Conservation (phyloP, 1,140 invertebrate species). For the Pentalonia nigronervosa region DNA sequence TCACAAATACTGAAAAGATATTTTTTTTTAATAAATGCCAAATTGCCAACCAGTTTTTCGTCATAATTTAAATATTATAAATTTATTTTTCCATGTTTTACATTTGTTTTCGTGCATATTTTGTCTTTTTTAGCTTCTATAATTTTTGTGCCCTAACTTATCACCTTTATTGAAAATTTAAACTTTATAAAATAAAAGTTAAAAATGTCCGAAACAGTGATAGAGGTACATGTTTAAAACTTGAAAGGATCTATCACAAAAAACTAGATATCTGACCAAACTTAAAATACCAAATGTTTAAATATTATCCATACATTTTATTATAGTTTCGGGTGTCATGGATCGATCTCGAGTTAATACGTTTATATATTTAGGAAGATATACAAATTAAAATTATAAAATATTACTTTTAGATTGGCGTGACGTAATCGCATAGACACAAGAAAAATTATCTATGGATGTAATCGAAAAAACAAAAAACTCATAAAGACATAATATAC, state of each 20-base stretch:
- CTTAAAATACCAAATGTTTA: neutral
- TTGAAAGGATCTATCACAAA: neutral
- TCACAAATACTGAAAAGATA: no score
- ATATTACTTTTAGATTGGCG: neutral
- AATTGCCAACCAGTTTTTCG: no score
- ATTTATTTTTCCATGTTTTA: no score
- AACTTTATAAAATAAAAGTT: neutral
- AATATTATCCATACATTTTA: neutral
- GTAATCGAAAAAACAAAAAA: neutral
- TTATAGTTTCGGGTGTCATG: neutral
- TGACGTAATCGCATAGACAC: neutral
- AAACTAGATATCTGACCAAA: neutral
- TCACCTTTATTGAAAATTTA: no score
- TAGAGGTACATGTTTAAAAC: neutral
- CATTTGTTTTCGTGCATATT: no score
- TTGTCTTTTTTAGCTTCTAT: no score
- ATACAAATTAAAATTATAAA: neutral
- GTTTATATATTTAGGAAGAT: neutral
- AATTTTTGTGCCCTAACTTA: no score
- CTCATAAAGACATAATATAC: neutral
- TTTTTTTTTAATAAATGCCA: no score
- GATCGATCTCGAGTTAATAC: neutral
- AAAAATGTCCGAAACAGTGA: neutral
- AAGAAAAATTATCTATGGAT: neutral
- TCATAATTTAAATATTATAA: no score